Evolutionary conservation across 1,140 invertebrate species (phyloP).

Genomic region (Sinella curviseta): DNA sequence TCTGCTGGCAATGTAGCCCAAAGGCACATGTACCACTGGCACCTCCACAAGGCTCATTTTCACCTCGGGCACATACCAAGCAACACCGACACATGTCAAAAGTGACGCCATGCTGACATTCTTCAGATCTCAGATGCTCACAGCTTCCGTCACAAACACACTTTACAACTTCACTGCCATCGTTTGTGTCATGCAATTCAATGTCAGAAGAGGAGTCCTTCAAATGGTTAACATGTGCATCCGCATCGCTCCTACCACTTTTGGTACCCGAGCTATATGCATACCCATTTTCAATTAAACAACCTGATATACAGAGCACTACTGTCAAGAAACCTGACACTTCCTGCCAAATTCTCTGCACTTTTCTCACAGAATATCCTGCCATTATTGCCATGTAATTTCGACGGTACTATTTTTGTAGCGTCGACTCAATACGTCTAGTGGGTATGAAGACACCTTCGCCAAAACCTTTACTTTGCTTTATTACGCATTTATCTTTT

Average conservation of each 20-base stretch:
- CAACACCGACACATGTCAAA: constrained; percentile 48
- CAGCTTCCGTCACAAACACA: constrained; percentile 49
- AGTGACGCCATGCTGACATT: constrained; percentile 45
- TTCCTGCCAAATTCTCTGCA: background rate
- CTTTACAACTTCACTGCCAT: constrained; percentile 25
- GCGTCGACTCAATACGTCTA: too few relatives aligned
- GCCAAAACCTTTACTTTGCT: too few relatives aligned
- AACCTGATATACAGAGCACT: too few relatives aligned
- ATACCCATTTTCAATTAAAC: too few relatives aligned
- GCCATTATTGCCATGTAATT: too few relatives aligned
- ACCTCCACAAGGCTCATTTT: constrained; percentile 48
- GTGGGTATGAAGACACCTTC: too few relatives aligned
- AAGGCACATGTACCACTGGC: constrained; percentile 39
- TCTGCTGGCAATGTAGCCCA: constrained; percentile 34
- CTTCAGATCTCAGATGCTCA: constrained; percentile 36
- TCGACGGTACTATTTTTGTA: too few relatives aligned
- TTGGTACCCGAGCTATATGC: too few relatives aligned
- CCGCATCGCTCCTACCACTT: background rate
- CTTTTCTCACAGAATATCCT: too few relatives aligned
- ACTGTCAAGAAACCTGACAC: background rate
- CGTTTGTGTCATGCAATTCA: background rate
- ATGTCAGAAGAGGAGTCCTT: too few relatives aligned
- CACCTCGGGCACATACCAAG: constrained; percentile 46
- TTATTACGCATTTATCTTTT: too few relatives aligned
- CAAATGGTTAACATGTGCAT: too few relatives aligned